Evolutionary conservation across 2,888 invertebrate genomes (phyloP), one percentile per base, ranked within the genome.

Genomic region (Agapostemon virescens): DNA sequence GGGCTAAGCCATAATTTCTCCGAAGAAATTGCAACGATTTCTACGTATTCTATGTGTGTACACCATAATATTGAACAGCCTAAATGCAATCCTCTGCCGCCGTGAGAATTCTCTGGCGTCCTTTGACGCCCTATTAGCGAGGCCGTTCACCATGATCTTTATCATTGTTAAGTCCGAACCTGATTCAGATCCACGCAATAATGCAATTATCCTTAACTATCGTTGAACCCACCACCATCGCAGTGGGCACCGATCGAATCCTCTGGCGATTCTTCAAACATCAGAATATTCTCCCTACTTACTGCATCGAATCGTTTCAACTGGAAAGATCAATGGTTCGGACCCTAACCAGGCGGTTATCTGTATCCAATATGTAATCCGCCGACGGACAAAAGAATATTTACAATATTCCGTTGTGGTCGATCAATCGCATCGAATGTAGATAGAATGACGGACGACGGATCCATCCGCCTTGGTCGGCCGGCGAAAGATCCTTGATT

Each of bases 121-220:
- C 33, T 42, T 73, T 72, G 72, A 76, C 49, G 71, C 26, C 33
- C n/a, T 40, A 63, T 79, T 74, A 63, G 80, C 70, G 70, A 74
- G 64, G 68, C 68, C 20, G 49, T 61, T n/a, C 40, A 33, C 42
- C 45, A 9, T n/a, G 33, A 68, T 40, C 45, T 40, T 52, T 17
- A 26, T 77, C 66, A 72, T 33, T 55, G 68, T 70, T 75, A 61
- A 79, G 78, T 70, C 68, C 26, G 67, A 76, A 69, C 33, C 55
- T 79, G 74, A 84, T 87, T 87, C 77, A 75, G 55, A 73, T 23
- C 67, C 49, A 23, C 33, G 45, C 80, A 79, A 86, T 87, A 82
- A 87, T 82, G 71, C 77, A 84, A 82, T 87, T 87, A 81, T 33
- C 61, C 38, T 79, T 70, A 85, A 87, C 68, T 73, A 40, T 66